Evolutionary conservation across 2,797 vertebrate genomes (phyloP), one percentile per base, ranked within the genome.

Genomic region (Graptemys geographica): DNA sequence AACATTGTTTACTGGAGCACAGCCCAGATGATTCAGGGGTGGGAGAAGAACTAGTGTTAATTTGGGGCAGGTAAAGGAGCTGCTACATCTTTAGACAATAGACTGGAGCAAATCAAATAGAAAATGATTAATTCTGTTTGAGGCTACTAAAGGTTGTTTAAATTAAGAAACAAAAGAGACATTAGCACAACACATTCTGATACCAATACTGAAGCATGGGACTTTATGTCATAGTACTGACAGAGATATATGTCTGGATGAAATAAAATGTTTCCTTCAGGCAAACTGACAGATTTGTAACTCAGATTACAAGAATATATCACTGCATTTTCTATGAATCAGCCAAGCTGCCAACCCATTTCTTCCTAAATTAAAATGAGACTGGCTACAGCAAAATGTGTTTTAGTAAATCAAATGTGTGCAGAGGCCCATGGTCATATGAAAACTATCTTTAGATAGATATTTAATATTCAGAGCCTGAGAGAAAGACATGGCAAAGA

Each of bases 281-380:
- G 91, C 69, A 82, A 72, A 12, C 10, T 79, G 11, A 57, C 79
- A 88, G 86, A 91, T 95, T 90, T 96, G 55, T 92, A 96, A 96
- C 51, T 96, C 84, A 79, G 56, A 62, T 88, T 82, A 92, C 21
- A 81, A 92, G 83, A 94, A 90, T 8, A 59, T 18, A 94, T 84
- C 81, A 89, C 51, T 90, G 86, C 72, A 86, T 56, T 96, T 79
- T 96, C 80, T 95, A 59, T 94, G 90, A 96, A 93, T n/a, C 87
- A 95, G 37, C 47, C 52, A 96, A 79, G 11, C 37, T 85, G 87
- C 49, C 51, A 92, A 55, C 47, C 81, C 90, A 76, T 74, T 95
- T 89, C 76, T 78, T 82, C 59, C 3, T 31, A 28, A 81, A 10
- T 57, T 62, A 79, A 95, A 97, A 95, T 72, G 31, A 52, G 81